These are phyloP conservation scores for Crambe crambe DNA, from an alignment of 37 sponge, comb jelly and placozoan genomes.

Conservation along the genomic window DNA sequence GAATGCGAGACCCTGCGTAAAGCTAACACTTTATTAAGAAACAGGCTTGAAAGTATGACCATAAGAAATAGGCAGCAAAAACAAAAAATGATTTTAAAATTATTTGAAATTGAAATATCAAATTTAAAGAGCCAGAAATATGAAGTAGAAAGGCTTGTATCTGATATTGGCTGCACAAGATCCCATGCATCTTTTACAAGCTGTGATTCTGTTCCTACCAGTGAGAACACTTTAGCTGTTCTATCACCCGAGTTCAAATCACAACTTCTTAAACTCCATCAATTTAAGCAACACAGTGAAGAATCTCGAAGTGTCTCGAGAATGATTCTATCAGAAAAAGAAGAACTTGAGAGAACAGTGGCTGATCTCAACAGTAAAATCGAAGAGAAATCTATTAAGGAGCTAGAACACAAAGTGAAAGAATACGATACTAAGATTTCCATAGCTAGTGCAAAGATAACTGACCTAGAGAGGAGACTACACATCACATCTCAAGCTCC, in stretches of 20 bases:
- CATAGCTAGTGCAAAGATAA: constrained; percentile 38
- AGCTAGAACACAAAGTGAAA: constrained; percentile 10
- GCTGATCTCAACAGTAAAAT: constrained; percentile 1
- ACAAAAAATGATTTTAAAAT: constrained; percentile 53
- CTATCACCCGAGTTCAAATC: constrained; percentile 37
- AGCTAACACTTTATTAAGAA: constrained; percentile 31
- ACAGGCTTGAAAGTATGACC: constrained; percentile 31
- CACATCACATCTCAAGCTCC: background rate
- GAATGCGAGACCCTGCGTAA: constrained; percentile 37
- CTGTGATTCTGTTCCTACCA: background rate
- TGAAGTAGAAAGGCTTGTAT: constrained; percentile 49
- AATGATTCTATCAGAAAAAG: constrained; percentile 39
- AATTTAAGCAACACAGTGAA: constrained; percentile 51
- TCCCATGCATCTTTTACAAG: background rate
- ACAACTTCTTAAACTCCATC: constrained; percentile 55
- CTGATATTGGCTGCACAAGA: constrained; percentile 21
- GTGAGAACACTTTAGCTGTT: background rate
- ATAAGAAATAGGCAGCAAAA: constrained; percentile 59
- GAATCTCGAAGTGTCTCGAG: constrained; percentile 36
- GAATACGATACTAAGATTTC: constrained; percentile 24
- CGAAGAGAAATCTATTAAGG: constrained; percentile 22
- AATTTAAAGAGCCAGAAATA: constrained; percentile 49
- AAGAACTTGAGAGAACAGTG: constrained; percentile 37
- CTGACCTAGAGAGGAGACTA: constrained; percentile 26
- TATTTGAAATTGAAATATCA: constrained; percentile 68